phyloP scores from a whole-genome alignment of 2,888 invertebrate genomes.

The Adelognathus sp. region DNA sequence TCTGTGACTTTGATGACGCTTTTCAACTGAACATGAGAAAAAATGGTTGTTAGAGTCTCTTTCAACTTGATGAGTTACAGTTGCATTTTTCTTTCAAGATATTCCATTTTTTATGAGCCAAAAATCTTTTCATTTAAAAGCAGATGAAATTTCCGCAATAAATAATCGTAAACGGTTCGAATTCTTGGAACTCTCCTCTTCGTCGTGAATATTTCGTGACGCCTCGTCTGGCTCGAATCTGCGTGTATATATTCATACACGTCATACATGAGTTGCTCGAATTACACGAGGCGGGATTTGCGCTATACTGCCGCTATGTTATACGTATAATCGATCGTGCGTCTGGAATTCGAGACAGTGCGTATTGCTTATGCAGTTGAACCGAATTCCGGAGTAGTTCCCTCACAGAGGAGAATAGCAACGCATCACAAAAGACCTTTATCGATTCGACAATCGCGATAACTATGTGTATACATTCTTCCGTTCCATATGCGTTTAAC shows the following conservation, averaged over 20 bases:
- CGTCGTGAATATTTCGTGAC: background rate
- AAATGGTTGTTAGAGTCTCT: too few species aligned
- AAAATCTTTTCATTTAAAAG: too few species aligned
- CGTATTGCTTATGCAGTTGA: constrained; percentile 10
- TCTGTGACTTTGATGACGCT: too few species aligned
- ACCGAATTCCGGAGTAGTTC: constrained; percentile 40
- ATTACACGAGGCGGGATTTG: background rate
- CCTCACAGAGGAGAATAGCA: background rate
- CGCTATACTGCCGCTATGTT: background rate
- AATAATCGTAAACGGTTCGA: background rate
- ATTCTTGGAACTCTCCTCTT: background rate
- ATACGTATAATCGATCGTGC: constrained; percentile 30
- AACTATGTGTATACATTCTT: constrained; percentile 1
- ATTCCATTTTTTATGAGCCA: too few species aligned
- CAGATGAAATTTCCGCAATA: too few species aligned
- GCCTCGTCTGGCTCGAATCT: background rate
- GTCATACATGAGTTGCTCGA: background rate
- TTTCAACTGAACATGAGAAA: too few species aligned
- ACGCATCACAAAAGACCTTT: background rate
- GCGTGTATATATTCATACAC: background rate
- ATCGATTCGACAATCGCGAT: background rate
- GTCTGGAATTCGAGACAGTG: constrained; percentile 24
- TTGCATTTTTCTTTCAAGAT: too few species aligned
- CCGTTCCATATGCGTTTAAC: background rate
- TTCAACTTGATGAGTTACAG: too few species aligned